Conservation (phyloP, 2,888 invertebrate species). For the Sinopyrophorus schimmeli region DNA sequence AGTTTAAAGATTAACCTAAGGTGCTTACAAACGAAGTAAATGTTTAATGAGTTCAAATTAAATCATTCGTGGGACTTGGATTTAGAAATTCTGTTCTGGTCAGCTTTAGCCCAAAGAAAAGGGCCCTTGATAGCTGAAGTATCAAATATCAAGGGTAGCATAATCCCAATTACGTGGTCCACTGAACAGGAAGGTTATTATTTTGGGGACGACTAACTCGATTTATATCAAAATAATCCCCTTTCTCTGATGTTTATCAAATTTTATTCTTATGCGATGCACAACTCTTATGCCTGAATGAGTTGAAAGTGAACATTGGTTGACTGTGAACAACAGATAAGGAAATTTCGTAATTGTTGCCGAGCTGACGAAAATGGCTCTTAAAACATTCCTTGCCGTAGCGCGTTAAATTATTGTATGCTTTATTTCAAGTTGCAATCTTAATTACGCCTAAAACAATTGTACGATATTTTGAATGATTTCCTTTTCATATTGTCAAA, state of each 20-base stretch:
- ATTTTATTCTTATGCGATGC: conserved; percentile 43
- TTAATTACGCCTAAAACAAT: no score
- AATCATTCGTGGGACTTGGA: conserved; percentile 17
- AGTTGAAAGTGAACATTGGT: conserved; percentile 23
- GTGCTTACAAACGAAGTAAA: conserved; percentile 7
- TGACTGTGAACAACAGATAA: conserved; percentile 34
- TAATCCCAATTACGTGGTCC: conserved; percentile 53
- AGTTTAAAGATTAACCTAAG: conserved; percentile 9
- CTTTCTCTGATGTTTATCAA: conserved; percentile 46
- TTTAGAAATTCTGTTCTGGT: conserved; percentile 13
- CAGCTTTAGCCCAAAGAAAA: conserved; percentile 13
- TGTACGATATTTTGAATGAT: no score
- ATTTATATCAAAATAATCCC: conserved; percentile 49
- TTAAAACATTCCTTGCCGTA: no score
- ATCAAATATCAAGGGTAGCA: conserved; percentile 43
- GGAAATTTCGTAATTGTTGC: conserved; percentile 17
- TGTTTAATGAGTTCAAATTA: conserved; percentile 14
- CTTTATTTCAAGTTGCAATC: no score
- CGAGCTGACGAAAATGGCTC: no score
- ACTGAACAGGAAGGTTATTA: conserved; percentile 52
- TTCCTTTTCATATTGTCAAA: no score
- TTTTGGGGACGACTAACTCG: conserved; percentile 50
- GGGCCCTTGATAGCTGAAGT: conserved; percentile 22
- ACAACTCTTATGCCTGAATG: conserved; percentile 34
- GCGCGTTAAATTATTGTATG: no score